These are phyloP conservation scores for Anastrepha ludens DNA, from an alignment of 1,140 invertebrate genomes.

Conservation along the genomic window DNA sequence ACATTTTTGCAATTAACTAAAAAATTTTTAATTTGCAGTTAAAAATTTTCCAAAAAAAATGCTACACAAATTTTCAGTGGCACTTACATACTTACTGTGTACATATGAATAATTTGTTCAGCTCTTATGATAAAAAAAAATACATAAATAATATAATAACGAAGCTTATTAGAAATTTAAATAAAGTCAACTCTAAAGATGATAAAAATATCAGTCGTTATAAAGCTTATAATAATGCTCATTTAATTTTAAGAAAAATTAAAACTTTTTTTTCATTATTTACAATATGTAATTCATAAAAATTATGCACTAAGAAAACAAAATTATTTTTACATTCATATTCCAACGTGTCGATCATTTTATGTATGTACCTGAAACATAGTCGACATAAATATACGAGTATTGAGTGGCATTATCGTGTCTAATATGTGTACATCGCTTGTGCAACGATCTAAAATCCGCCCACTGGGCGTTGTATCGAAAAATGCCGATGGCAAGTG, in stretches of 20 bases:
- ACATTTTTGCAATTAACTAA: no score
- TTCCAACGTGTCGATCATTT: not conserved
- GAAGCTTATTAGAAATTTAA: no score
- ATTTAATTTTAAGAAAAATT: not conserved
- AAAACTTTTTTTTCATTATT: not conserved
- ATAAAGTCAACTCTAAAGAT: no score
- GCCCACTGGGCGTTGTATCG: conserved; percentile 84
- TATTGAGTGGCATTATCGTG: conserved; percentile 74
- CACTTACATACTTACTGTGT: no score
- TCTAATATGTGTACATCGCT: conserved; percentile 84
- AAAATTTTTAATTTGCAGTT: no score
- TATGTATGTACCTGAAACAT: conserved; percentile 66
- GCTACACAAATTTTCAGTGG: no score
- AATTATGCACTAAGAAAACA: not conserved
- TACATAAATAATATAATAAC: no score
- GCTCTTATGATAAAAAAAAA: no score
- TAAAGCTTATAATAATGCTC: not conserved
- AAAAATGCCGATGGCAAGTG: conserved; percentile 84
- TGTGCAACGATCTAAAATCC: conserved; percentile 84
- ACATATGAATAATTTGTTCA: no score
- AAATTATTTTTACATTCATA: not conserved
- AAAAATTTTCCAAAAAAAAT: no score
- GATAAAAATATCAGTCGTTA: not conserved
- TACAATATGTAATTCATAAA: not conserved
- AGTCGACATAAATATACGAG: conserved; percentile 67